Percentiles rank a stretch among this genome's conserved stretches.
Evolutionary conservation across 1,140 invertebrate genomes (phyloP).

Genomic region (Drosophila sp.): DNA sequence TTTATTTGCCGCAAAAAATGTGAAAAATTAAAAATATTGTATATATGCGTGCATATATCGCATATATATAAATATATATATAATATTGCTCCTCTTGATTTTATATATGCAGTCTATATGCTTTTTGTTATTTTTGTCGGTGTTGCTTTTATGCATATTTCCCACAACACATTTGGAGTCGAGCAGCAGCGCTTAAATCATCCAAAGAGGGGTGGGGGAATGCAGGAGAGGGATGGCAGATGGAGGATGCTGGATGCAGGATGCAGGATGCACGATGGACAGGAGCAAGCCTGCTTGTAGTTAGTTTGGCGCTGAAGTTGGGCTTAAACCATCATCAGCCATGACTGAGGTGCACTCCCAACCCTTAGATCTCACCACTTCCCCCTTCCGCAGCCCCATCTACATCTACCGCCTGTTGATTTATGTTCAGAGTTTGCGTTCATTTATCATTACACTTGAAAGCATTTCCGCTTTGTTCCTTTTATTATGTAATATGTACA

Average conservation of each 20-base stretch:
- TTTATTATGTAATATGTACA: slow-evolving; percentile 67
- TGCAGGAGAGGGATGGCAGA: too few relatives aligned
- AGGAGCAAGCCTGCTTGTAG: slow-evolving; percentile 53
- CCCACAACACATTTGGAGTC: slow-evolving; percentile 77
- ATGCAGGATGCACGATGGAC: slow-evolving; percentile 12
- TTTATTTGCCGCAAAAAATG: slow-evolving; percentile 51
- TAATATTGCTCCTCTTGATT: slow-evolving; percentile 2
- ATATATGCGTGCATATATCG: slow-evolving; percentile 15
- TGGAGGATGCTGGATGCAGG: neutral
- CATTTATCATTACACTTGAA: slow-evolving; percentile 82
- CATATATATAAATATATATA: slow-evolving; percentile 20
- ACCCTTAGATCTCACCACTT: neutral
- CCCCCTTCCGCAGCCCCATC: slow-evolving; percentile 1
- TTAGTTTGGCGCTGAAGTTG: slow-evolving; percentile 75
- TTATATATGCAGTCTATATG: neutral
- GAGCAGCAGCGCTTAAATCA: slow-evolving; percentile 75
- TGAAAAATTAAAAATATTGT: slow-evolving; percentile 81
- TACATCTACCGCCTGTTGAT: slow-evolving; percentile 46
- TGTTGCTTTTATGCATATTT: slow-evolving; percentile 81
- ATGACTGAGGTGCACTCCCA: slow-evolving; percentile 59
- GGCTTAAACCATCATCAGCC: slow-evolving; percentile 73
- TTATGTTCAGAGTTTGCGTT: slow-evolving; percentile 80
- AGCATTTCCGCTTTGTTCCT: slow-evolving; percentile 77
- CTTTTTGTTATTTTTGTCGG: slow-evolving; percentile 45
- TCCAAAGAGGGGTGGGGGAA: slow-evolving; percentile 40